These are phyloP conservation scores for Homarus gammarus DNA, from an alignment of 2,888 invertebrate genomes.

Conservation along the genomic window DNA sequence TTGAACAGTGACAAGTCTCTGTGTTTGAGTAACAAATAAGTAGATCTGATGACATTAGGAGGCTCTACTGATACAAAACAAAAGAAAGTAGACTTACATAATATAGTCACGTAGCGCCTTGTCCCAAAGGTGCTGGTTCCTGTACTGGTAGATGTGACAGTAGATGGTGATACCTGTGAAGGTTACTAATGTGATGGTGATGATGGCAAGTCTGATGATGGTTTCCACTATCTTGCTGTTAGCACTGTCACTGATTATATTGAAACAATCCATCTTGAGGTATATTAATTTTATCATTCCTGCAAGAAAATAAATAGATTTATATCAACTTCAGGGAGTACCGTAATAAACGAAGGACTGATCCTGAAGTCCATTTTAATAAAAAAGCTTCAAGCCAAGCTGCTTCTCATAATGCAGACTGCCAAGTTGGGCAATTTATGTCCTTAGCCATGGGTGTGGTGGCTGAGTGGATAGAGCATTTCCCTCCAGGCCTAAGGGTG, in stretches of 20 bases:
- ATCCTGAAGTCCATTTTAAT: too few relatives aligned
- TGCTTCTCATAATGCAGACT: too few relatives aligned
- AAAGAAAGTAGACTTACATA: slow-evolving; percentile 84
- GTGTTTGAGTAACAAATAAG: too few relatives aligned
- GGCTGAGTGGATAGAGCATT: too few relatives aligned
- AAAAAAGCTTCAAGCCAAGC: too few relatives aligned
- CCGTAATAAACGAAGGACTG: too few relatives aligned
- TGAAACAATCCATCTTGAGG: slow-evolving; percentile 89
- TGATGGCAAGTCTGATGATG: slow-evolving; percentile 91
- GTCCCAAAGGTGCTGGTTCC: slow-evolving; percentile 87
- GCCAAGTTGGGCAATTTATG: too few relatives aligned
- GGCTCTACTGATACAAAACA: too few relatives aligned
- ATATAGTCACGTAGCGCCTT: slow-evolving; percentile 88
- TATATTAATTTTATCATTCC: slow-evolving; percentile 89
- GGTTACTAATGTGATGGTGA: slow-evolving; percentile 87
- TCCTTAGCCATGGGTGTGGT: too few relatives aligned
- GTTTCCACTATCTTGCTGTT: slow-evolving; percentile 92
- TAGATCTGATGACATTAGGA: not conserved
- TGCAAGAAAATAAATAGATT: slow-evolving; percentile 80
- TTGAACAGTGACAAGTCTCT: too few relatives aligned
- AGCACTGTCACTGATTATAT: slow-evolving; percentile 90
- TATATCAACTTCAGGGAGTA: too few relatives aligned
- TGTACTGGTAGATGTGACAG: slow-evolving; percentile 91
- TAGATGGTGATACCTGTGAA: slow-evolving; percentile 89
- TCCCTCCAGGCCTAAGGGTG: too few relatives aligned